Evolutionary conservation across 2,113 vertebrate species (phyloP), one percentile per base, ranked within the genome.

Genomic region (Tupaia tana): DNA sequence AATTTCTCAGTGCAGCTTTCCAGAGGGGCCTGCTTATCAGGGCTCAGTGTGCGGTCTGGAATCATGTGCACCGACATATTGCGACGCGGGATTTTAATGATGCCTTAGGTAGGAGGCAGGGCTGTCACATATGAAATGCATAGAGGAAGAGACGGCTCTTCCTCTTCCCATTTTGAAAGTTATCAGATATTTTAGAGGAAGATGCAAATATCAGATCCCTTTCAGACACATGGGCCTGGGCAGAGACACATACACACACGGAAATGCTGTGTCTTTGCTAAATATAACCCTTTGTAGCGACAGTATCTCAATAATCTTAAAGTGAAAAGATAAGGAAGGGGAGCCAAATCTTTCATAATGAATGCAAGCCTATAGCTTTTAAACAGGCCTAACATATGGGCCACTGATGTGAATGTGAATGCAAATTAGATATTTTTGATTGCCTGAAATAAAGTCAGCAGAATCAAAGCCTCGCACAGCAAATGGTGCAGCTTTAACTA

Each of bases 311-410:
- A 98, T 98, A 97, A 98, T 98, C 98, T 98, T 97, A 97, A 98
- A 98, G 98, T 91, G 94, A 97, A 97, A 98, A 95, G 98, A 98
- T 97, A 98, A 98, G 96, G 95, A 96, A 97, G 95, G 95, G 89
- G 96, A 98, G 97, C 98, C 98, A 98, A 98, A 97, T 97, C 98
- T 98, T 98, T 98, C 97, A 98, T 98, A 98, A 98, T 98, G 98
- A 98, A 98, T 98, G 98, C 98, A 98, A 96, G 98, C 98, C 98
- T 98, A 98, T 98, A 98, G 98, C 97, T 98, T 98, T 98, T 98
- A 98, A 98, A 99, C 98, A 98, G 98, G 98, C 98, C 97, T 98
- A 98, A 98, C 98, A 99, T 99, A 99, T 99, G 98, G 98, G 98
- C 98, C 98, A 98, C 98, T 98, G 98, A 99, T 98, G 98, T 98